phyloP scores from a whole-genome alignment of 1,140 invertebrate genomes.

The Apocrypta bakeri region DNA sequence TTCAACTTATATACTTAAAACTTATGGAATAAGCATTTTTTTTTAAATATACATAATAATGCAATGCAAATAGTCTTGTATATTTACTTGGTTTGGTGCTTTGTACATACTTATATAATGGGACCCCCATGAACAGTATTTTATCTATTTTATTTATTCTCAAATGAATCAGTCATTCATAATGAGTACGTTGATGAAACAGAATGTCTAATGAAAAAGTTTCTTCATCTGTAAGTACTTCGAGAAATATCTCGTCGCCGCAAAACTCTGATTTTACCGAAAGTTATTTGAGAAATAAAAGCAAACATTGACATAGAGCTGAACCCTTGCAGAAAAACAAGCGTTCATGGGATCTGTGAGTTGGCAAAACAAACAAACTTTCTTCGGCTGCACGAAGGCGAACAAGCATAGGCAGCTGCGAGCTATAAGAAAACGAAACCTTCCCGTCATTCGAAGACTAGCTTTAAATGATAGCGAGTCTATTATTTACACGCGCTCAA shows the following conservation, averaged over 20 bases:
- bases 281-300: not conserved
- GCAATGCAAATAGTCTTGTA: too few relatives aligned
- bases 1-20: too few relatives aligned
- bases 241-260: not conserved
- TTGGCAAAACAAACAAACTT: not conserved
- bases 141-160: too few relatives aligned
- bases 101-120: too few relatives aligned
- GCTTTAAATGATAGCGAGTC: not conserved
- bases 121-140: too few relatives aligned
- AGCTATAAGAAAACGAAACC: slow-evolving; percentile 1
- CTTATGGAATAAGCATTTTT: too few relatives aligned
- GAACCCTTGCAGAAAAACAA: not conserved
- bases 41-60: too few relatives aligned
- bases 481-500: not conserved
- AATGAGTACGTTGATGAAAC: too few relatives aligned
- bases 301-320: not conserved
- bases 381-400: not conserved
- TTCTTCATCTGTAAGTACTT: not conserved
- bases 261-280: not conserved
- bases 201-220: too few relatives aligned
- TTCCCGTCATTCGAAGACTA: not conserved
- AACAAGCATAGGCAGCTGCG: not conserved
- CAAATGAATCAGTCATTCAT: too few relatives aligned
- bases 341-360: too few relatives aligned
- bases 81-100: too few relatives aligned